Conservation (phyloP, 2,113 vertebrate genomes). For the Centropus bengalensis region DNA sequence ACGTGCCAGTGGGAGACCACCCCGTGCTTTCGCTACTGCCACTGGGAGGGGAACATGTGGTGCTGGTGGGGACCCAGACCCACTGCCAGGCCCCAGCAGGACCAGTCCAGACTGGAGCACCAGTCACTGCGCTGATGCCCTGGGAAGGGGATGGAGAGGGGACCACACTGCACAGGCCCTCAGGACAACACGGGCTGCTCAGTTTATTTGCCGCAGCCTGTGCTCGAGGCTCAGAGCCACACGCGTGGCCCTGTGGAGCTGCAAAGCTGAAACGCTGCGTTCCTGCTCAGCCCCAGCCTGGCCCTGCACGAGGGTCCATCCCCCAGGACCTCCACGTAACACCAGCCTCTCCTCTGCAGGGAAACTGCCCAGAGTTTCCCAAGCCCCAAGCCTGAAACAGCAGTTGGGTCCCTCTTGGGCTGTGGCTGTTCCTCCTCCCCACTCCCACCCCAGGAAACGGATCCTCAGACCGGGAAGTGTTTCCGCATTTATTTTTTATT, state of each 20-base stretch:
- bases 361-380: rapidly evolving
- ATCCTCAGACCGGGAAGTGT: background rate
- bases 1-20: too few species aligned
- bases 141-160: background rate
- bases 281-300: background rate
- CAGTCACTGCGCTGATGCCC: background rate
- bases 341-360: too few species aligned
- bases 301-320: rapidly evolving
- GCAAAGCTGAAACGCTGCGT: rapidly evolving
- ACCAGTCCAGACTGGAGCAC: too few species aligned
- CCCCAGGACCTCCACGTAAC: rapidly evolving
- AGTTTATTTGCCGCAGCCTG: background rate
- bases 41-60: background rate
- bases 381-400: background rate
- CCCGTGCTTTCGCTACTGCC: background rate
- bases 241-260: background rate
- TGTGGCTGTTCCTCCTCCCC: background rate
- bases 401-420: rapidly evolving
- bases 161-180: too few species aligned
- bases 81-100: background rate
- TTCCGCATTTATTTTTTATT: slow-evolving; percentile 70
- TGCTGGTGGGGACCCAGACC: background rate
- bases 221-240: background rate
- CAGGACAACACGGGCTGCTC: background rate
- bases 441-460: background rate